Percentiles rank a stretch among this genome's conserved stretches.
phyloP scores from a whole-genome alignment of 2,113 vertebrate species.

The Falcunculus frontatus region DNA sequence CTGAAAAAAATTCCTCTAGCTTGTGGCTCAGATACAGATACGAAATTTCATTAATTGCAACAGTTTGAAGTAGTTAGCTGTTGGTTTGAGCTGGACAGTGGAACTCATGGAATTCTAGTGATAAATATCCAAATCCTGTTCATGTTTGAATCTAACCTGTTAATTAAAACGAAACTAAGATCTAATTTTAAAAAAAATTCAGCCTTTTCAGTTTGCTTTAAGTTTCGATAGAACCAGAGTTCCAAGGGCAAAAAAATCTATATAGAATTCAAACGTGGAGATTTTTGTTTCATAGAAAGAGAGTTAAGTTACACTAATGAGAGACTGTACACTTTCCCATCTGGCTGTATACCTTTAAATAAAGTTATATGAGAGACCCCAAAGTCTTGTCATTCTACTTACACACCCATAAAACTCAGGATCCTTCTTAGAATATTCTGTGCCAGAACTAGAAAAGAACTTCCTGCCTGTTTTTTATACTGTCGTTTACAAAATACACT shows the following conservation, averaged over 20 bases:
- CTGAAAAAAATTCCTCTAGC: background rate
- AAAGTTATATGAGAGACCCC: background rate
- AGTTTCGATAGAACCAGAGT: background rate
- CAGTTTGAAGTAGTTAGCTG: background rate
- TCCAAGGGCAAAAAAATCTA: background rate
- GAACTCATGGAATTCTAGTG: background rate
- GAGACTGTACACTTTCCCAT: background rate
- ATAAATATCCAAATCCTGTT: background rate
- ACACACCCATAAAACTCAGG: background rate
- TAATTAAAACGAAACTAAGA: background rate
- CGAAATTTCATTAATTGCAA: background rate
- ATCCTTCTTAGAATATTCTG: background rate
- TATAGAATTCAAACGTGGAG: background rate
- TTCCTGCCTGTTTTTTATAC: background rate
- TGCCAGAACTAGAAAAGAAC: background rate
- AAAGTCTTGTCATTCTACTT: background rate
- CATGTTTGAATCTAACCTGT: background rate
- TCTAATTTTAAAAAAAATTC: background rate
- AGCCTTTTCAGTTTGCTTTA: background rate
- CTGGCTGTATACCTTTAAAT: background rate
- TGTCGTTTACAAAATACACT: background rate
- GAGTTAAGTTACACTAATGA: background rate
- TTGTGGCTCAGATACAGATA: background rate
- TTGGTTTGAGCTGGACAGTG: background rate
- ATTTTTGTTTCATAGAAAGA: rapidly evolving